These are phyloP conservation scores for Hypena proboscidalis DNA, from an alignment of 2,888 invertebrate genomes.

Conservation along the genomic window DNA sequence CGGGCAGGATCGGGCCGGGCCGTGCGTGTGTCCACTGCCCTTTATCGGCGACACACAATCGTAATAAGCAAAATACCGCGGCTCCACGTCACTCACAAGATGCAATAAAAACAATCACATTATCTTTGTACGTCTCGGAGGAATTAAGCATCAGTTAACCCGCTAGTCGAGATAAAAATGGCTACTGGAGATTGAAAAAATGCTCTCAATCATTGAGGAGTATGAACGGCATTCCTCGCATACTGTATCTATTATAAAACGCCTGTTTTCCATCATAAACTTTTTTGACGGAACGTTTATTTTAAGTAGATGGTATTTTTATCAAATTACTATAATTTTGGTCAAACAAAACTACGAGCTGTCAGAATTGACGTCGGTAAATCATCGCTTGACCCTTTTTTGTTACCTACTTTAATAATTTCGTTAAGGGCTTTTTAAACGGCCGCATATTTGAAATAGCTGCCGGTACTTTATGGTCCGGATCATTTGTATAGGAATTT, in stretches of 20 bases:
- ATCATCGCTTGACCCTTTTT: slow-evolving; percentile 81
- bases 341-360: slow-evolving; percentile 81
- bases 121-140: slow-evolving; percentile 29
- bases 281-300: slow-evolving; percentile 69
- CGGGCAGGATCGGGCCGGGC: slow-evolving; percentile 41
- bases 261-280: slow-evolving; percentile 57
- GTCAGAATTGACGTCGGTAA: slow-evolving; percentile 82
- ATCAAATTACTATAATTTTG: slow-evolving; percentile 84
- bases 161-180: slow-evolving; percentile 35
- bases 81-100: slow-evolving; percentile 35
- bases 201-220: slow-evolving; percentile 39
- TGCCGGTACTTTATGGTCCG: slow-evolving; percentile 74
- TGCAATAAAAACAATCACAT: slow-evolving; percentile 48
- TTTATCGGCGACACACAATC: slow-evolving; percentile 51
- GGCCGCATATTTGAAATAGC: slow-evolving; percentile 78
- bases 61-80: slow-evolving; percentile 51
- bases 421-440: slow-evolving; percentile 82
- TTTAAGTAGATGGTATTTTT: slow-evolving; percentile 80
- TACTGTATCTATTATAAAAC: slow-evolving; percentile 67
- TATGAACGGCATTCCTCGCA: slow-evolving; percentile 63
- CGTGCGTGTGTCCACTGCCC: slow-evolving; percentile 19
- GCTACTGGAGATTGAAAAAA: slow-evolving; percentile 50
- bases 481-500: slow-evolving; percentile 76
- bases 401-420: slow-evolving; percentile 76
- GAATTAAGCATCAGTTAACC: slow-evolving; percentile 45